Evolutionary conservation across 2,797 vertebrate species (phyloP).

Genomic region (Delichon dasypus): DNA sequence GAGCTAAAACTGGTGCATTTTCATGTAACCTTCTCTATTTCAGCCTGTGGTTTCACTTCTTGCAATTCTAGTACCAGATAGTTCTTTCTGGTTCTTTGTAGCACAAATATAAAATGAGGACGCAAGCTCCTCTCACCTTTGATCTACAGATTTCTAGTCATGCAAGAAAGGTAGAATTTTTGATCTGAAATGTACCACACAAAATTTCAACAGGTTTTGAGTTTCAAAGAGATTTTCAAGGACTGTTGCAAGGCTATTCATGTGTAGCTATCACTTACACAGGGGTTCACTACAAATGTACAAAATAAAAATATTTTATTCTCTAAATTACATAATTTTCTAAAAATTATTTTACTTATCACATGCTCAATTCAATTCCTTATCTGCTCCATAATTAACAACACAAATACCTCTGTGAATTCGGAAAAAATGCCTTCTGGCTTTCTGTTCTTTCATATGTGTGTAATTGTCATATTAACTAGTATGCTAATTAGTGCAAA

Average conservation of each 20-base stretch:
- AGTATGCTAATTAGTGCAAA: background rate
- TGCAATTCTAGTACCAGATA: background rate
- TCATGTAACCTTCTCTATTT: background rate
- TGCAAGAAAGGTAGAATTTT: background rate
- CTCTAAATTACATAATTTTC: background rate
- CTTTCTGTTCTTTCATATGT: background rate
- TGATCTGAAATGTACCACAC: background rate
- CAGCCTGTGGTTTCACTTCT: background rate
- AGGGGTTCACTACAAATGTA: background rate
- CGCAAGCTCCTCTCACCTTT: background rate
- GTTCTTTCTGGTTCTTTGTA: background rate
- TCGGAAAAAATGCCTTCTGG: background rate
- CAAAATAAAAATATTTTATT: background rate
- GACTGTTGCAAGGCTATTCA: background rate
- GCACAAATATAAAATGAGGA: background rate
- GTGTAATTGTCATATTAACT: background rate
- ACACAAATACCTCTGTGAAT: background rate
- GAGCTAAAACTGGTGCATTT: background rate
- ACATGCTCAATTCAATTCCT: background rate
- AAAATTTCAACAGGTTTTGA: background rate
- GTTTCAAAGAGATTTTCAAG: conserved; percentile 15
- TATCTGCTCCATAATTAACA: background rate
- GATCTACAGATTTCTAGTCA: background rate
- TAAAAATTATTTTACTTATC: background rate
- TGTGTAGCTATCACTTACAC: background rate